Conservation (phyloP, 2,797 vertebrate genomes). For the Rhinella marina region DNA sequence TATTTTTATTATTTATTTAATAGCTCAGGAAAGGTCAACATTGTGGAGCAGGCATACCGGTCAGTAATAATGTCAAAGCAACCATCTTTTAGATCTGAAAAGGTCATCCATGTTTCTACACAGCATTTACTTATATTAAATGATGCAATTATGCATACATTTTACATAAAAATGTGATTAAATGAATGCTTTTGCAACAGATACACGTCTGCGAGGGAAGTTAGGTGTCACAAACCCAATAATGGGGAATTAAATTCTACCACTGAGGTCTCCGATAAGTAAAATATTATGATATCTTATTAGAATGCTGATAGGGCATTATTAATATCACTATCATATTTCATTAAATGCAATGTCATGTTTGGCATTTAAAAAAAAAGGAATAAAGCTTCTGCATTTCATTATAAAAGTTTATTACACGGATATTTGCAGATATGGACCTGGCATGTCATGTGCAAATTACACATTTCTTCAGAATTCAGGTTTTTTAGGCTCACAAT, state of each 20-base stretch:
- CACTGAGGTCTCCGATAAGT: not conserved
- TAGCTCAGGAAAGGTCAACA: conserved; percentile 30
- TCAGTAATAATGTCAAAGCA: conserved; percentile 39
- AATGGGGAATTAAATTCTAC: not conserved
- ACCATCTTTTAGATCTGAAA: conserved; percentile 44
- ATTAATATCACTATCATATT: conserved; percentile 1
- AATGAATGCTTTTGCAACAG: conserved; percentile 11
- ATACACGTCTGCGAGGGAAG: not conserved
- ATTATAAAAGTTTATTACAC: not conserved
- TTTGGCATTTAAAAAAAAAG: not conserved
- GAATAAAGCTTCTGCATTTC: not conserved
- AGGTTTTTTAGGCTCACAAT: too few species aligned
- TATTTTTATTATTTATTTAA: conserved; percentile 53
- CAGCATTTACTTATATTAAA: conserved; percentile 31
- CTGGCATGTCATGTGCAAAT: not conserved
- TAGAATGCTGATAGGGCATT: conserved; percentile 1
- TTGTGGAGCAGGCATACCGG: conserved; percentile 11
- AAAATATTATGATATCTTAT: conserved; percentile 1
- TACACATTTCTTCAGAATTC: not conserved
- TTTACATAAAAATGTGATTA: conserved; percentile 19
- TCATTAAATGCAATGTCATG: not conserved
- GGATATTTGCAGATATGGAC: not conserved
- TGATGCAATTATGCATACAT: not conserved
- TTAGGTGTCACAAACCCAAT: not conserved
- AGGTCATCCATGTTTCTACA: conserved; percentile 27